Percentiles rank a stretch among this genome's conserved stretches.
Conservation (phyloP, 2,113 vertebrate genomes). For the Erpornis zantholeuca region DNA sequence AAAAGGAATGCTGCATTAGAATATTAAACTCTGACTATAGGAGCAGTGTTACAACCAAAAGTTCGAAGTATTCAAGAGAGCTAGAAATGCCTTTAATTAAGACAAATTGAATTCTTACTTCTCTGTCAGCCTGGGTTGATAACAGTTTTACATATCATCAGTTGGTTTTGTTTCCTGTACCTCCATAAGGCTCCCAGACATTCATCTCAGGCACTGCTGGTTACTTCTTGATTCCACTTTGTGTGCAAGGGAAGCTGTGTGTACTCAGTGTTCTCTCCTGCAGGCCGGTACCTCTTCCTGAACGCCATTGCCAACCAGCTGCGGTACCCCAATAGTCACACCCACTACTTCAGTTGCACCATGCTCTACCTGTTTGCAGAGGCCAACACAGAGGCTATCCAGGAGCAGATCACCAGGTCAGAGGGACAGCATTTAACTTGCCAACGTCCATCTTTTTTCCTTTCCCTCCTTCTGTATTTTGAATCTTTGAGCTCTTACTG, state of each 20-base stretch:
- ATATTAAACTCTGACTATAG: not conserved
- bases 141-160: not conserved
- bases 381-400: conserved; percentile 98
- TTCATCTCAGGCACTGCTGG: not conserved
- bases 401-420: conserved; percentile 98
- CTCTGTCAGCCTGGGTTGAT: not conserved
- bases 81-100: not conserved
- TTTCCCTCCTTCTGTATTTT: not conserved
- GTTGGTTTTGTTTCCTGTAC: not conserved
- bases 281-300: conserved; percentile 96
- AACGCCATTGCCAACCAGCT: conserved; percentile 99
- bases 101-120: not conserved
- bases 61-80: not conserved
- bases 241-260: not conserved
- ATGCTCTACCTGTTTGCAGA: conserved; percentile 99
- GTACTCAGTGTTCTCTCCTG: not conserved
- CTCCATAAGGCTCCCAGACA: not conserved
- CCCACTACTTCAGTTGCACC: conserved; percentile 99
- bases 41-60: not conserved
- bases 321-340: conserved; percentile 98
- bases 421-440: not conserved
- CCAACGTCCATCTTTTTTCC: not conserved
- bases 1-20: fast-evolving
- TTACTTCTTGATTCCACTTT: not conserved
- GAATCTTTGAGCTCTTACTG: not conserved